A percentile compares a stretch with the other conserved stretches of the same genome.
phyloP scores from a whole-genome alignment of 2,113 vertebrate genomes.

The Sinocyclocheilus grahami region DNA sequence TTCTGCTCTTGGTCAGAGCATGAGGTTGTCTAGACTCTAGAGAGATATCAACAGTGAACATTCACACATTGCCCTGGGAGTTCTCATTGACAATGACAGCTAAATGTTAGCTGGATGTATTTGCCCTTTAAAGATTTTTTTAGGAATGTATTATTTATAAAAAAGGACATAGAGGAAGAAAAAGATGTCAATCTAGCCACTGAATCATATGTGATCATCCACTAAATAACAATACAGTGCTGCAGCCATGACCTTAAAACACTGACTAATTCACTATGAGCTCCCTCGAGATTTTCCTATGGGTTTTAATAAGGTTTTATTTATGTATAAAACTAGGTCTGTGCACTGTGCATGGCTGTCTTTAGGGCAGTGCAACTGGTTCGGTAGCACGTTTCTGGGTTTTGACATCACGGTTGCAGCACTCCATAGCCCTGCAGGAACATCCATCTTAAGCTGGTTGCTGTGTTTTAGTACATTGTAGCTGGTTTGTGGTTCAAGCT shows the following conservation, averaged over 20 bases:
- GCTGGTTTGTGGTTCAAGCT: background rate
- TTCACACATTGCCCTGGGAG: slow-evolving; percentile 32
- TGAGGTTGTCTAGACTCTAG: slow-evolving; percentile 47
- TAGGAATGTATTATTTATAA: background rate
- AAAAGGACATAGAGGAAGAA: background rate
- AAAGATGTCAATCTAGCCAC: background rate
- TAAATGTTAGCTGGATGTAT: slow-evolving; percentile 45
- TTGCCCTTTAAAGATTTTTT: background rate
- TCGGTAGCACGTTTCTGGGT: background rate
- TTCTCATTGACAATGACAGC: slow-evolving; percentile 38
- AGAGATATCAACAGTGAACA: slow-evolving; percentile 48
- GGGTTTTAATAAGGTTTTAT: background rate
- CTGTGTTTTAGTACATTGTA: background rate
- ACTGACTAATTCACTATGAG: background rate
- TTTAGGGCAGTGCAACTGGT: too few species aligned
- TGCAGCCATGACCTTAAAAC: background rate
- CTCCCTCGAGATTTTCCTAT: background rate
- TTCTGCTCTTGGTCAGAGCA: slow-evolving; percentile 14
- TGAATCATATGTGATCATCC: background rate
- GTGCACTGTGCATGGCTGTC: too few species aligned
- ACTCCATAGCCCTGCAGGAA: background rate
- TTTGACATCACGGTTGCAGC: background rate
- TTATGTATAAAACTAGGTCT: background rate
- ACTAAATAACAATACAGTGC: background rate
- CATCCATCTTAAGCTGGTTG: background rate